Evolutionary conservation across 2,888 invertebrate genomes (phyloP), one percentile per base, ranked within the genome.

Genomic region (Troides aeacus): DNA sequence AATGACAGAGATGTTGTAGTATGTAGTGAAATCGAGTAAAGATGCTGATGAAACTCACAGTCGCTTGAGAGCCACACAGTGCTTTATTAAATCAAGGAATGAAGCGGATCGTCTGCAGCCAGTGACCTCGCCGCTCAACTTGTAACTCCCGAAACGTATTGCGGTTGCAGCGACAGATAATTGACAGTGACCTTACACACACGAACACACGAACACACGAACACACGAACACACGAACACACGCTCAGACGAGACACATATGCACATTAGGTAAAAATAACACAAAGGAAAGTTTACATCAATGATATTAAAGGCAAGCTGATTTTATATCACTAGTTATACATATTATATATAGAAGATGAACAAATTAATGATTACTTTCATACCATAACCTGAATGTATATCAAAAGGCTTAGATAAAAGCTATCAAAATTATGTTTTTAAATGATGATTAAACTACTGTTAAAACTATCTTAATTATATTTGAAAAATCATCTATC

Each of bases 41-140:
- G 59, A 63, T 36, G n/a, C 71, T 69, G 70, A 71, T 68, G 64
- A 63, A 71, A 71, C 70, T 66, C 66, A 72, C 71, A 72, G 73
- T 71, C 62, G 65, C 65, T 61, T 63, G 65, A 62, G 68, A 65
- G 67, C 65, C 72, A 76, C 78, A 74, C 75, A 80, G 80, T 79
- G 80, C 84, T 84, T 87, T 81, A 84, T 87, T 89, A 82, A 89
- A 88, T 88, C 84, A 86, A 85, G 81, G 78, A 82, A 82, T 58
- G 80, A 82, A 84, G 83, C 84, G 81, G 84, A 79, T 57, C 66
- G 70, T 68, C 72, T 67, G 69, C 74, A 74, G 74, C 60, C 75
- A 73, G 65, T 74, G 75, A 72, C 71, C 76, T 73, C 72, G 50
- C 53, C 39, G 21, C 68, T 59, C 63, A 60, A 64, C 59, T 53